Conservation (phyloP, 2,113 vertebrate genomes). For the Galbula dea region DNA sequence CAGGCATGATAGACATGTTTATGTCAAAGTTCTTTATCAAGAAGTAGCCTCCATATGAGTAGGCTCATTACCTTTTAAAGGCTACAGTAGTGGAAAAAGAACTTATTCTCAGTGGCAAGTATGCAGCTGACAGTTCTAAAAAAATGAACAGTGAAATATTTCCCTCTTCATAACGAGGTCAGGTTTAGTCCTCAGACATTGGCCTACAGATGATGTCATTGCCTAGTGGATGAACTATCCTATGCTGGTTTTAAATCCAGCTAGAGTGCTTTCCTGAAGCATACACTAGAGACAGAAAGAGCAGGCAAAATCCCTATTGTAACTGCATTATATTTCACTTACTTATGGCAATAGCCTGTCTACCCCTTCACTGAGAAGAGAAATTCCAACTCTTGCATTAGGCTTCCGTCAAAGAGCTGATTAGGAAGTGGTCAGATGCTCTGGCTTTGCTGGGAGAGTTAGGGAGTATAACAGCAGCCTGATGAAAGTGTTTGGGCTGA, state of each 20-base stretch:
- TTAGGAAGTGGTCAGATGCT: background rate
- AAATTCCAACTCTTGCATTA: background rate
- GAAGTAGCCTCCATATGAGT: background rate
- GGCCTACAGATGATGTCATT: background rate
- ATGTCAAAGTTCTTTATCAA: background rate
- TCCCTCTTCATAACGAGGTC: background rate
- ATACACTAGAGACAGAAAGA: background rate
- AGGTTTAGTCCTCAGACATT: background rate
- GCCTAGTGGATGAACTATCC: background rate
- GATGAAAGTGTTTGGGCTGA: background rate
- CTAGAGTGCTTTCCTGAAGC: background rate
- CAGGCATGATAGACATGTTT: fast-evolving
- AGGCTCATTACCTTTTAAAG: background rate
- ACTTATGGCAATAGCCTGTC: fast-evolving
- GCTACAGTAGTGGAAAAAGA: background rate
- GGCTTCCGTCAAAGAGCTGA: background rate
- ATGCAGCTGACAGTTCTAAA: background rate
- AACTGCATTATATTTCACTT: background rate
- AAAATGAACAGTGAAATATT: background rate
- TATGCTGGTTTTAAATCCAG: background rate
- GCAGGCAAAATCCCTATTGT: background rate
- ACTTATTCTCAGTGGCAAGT: background rate
- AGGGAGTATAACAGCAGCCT: background rate
- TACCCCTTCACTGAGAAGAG: background rate
- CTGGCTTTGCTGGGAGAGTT: background rate